Base-by-base conservation (phyloP, 2,797 vertebrate genomes). In the Gambusia yucatana region DNA sequence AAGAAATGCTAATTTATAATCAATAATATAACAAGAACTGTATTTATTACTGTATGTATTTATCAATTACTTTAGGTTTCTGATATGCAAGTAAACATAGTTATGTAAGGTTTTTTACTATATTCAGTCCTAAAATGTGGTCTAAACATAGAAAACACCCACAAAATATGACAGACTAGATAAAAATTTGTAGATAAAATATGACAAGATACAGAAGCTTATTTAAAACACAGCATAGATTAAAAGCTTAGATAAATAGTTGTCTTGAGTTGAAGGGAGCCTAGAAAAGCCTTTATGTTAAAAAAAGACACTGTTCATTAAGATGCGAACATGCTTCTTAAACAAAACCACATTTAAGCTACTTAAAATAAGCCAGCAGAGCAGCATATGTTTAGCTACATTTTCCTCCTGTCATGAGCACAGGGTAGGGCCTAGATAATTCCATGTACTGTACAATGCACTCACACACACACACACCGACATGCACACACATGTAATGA, bases 401-500 rank as follows among this genome's bases (percentile, higher is more conserved):
- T 77, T 77, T 78, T 81, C 61, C 75, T 77, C 84, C 84, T 87
- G 61, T 89, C 79, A 87, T 87, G 46, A 90, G 84, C 39, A 73
- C 33, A 83, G 75, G 81, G 78, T 72, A 78, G 79, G 47, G 87
- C 75, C 78, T 44, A 75, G 67, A 88, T 91, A 81, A 89, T 77
- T 89, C 74, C 73, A 79, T 71, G 81, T 75, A 65, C 76, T 71
- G 81, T 75, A 65, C 76, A 30, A 61, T 75, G 17, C 47, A 74
- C 75, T 13, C 46, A 46, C 6, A 10, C 22, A 52, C 22, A 50
- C 36, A 70, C 11, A 48, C 20, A 25, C 20, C 6, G 33, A 61
- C 39, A 47, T 61, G 77, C 43, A 73, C 20, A 85, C 36, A 83
- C 28, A 80, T 22, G 69, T 71, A 11, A 46, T 43, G 50, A 71